A percentile compares a stretch with the other conserved stretches of the same genome.
phyloP scores from a whole-genome alignment of 2,113 vertebrate species.

The Hippocampus zosterae region DNA sequence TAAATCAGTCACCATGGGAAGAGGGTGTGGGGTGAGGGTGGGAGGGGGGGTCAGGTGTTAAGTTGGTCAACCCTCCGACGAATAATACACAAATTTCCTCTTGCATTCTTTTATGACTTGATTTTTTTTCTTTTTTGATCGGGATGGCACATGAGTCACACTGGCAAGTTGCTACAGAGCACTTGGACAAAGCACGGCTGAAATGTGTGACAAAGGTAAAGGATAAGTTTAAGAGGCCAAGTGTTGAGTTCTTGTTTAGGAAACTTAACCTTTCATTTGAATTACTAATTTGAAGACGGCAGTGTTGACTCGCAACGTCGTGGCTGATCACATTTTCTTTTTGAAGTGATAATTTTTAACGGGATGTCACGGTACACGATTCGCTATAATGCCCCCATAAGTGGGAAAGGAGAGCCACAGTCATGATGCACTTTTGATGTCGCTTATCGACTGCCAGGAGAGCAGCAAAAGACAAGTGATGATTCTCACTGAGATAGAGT shows the following conservation, averaged over 20 bases:
- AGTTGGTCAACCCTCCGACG: background rate
- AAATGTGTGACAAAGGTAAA: background rate
- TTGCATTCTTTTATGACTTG: background rate
- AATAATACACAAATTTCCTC: background rate
- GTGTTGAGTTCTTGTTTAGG: background rate
- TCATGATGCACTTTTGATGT: no score
- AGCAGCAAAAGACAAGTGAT: no score
- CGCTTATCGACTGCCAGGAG: no score
- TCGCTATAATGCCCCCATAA: no score
- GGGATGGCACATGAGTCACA: background rate
- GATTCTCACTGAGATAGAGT: no score
- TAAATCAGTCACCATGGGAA: background rate
- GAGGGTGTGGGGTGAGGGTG: background rate
- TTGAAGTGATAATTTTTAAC: no score
- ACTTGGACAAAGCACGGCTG: background rate
- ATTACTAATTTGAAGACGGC: background rate
- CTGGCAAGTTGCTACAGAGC: slow-evolving; percentile 5
- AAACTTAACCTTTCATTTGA: background rate
- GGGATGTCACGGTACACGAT: no score
- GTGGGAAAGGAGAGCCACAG: no score
- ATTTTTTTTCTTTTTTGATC: background rate
- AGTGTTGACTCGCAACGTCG: no score
- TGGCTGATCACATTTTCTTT: no score
- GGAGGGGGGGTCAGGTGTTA: background rate
- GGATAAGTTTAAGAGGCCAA: background rate